These are phyloP conservation scores for Pollenia angustigena DNA, from an alignment of 2,888 invertebrate species.

Conservation along the genomic window DNA sequence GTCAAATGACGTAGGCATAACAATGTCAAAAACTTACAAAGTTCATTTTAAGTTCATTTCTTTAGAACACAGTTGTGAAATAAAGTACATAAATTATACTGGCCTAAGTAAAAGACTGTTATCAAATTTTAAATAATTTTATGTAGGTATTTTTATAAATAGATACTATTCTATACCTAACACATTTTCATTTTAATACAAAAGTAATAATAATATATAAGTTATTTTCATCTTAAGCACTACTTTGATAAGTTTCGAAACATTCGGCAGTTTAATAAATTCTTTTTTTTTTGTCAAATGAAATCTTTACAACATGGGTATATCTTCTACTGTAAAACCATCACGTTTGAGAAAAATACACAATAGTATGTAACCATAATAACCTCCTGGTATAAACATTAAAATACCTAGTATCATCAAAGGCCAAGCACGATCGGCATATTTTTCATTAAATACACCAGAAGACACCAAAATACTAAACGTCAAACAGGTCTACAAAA, in stretches of 20 bases:
- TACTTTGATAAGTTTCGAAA: conserved; percentile 29
- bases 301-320: conserved; percentile 72
- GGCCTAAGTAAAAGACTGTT: neutral
- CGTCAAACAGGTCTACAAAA: conserved; percentile 86
- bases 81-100: neutral
- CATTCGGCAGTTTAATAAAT: conserved; percentile 24
- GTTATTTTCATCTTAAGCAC: conserved; percentile 22
- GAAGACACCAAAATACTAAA: conserved; percentile 91
- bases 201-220: neutral
- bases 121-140: too few relatives aligned
- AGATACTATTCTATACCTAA: too few relatives aligned
- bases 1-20: conserved; percentile 69
- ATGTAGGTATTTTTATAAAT: neutral
- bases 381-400: conserved; percentile 96
- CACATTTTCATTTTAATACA: neutral
- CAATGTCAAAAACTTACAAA: conserved; percentile 13
- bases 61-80: neutral
- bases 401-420: conserved; percentile 93
- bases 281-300: neutral
- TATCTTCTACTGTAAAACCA: conserved; percentile 77
- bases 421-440: conserved; percentile 95
- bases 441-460: conserved; percentile 92
- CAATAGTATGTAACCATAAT: conserved; percentile 94
- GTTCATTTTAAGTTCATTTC: conserved; percentile 4
- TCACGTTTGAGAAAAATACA: conserved; percentile 86